phyloP scores from a whole-genome alignment of 2,888 invertebrate species.

The Congeria kusceri region DNA sequence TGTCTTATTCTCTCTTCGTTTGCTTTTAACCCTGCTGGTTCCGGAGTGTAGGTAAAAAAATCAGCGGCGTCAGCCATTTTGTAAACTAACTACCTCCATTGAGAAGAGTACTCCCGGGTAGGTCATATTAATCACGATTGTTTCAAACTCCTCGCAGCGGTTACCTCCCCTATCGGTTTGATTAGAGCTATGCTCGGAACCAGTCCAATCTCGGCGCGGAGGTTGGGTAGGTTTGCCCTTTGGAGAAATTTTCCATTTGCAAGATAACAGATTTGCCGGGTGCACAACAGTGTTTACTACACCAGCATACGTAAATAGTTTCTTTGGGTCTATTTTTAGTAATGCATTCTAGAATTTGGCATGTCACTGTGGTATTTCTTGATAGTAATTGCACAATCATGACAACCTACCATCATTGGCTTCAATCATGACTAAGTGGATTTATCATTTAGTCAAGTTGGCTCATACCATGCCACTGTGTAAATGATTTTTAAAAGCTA shows the following conservation, averaged over 20 bases:
- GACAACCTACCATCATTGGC: too few species aligned
- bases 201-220: too few species aligned
- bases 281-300: background rate
- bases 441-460: too few species aligned
- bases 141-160: too few species aligned
- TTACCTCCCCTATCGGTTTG: too few species aligned
- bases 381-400: too few species aligned
- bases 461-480: too few species aligned
- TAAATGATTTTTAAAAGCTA: too few species aligned
- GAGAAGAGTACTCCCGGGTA: slow-evolving; percentile 33
- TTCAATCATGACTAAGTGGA: too few species aligned
- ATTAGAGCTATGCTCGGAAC: too few species aligned
- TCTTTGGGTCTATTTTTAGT: slow-evolving; percentile 18
- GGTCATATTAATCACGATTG: too few species aligned
- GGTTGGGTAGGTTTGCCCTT: too few species aligned
- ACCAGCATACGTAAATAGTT: background rate
- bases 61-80: slow-evolving; percentile 63
- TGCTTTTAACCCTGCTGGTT: slow-evolving; percentile 68
- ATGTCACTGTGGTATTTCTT: slow-evolving; percentile 32
- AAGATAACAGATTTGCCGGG: slow-evolving; percentile 28
- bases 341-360: slow-evolving; percentile 45
- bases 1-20: background rate
- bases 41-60: slow-evolving; percentile 71
- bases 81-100: slow-evolving; percentile 14
- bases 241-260: background rate